phyloP scores from a whole-genome alignment of 2,113 vertebrate genomes.

The Probosciger aterrimus region DNA sequence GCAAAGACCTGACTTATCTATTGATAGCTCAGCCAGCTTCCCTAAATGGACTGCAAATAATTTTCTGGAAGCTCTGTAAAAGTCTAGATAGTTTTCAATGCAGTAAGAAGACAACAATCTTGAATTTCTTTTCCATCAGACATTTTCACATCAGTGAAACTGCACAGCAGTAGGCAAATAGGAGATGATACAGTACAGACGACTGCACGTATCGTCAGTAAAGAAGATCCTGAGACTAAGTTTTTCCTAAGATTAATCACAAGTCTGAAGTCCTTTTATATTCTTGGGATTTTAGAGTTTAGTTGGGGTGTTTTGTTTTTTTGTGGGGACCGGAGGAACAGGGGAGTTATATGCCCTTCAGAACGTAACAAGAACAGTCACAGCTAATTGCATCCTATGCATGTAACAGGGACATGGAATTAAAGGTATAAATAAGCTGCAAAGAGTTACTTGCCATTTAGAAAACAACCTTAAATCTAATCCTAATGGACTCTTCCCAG shows the following conservation, averaged over 20 bases:
- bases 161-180: conserved; percentile 12
- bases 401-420: background rate
- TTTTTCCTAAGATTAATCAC: background rate
- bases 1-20: conserved; percentile 40
- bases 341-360: background rate
- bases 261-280: background rate
- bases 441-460: background rate
- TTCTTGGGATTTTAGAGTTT: background rate
- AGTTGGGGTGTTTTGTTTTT: background rate
- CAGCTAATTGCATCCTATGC: background rate
- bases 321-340: background rate
- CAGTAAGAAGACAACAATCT: conserved; percentile 44
- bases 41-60: conserved; percentile 25
- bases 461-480: background rate
- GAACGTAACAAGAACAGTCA: background rate
- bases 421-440: background rate
- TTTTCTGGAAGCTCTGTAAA: conserved; percentile 51
- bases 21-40: conserved; percentile 32
- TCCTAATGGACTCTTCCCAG: background rate
- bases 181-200: background rate
- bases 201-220: background rate
- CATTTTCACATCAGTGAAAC: conserved; percentile 10
- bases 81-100: conserved; percentile 30
- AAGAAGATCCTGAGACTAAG: background rate
- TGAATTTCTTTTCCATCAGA: conserved; percentile 33